phyloP scores from a whole-genome alignment of 2,888 invertebrate genomes.

The Hirtodrosophila trivittata region DNA sequence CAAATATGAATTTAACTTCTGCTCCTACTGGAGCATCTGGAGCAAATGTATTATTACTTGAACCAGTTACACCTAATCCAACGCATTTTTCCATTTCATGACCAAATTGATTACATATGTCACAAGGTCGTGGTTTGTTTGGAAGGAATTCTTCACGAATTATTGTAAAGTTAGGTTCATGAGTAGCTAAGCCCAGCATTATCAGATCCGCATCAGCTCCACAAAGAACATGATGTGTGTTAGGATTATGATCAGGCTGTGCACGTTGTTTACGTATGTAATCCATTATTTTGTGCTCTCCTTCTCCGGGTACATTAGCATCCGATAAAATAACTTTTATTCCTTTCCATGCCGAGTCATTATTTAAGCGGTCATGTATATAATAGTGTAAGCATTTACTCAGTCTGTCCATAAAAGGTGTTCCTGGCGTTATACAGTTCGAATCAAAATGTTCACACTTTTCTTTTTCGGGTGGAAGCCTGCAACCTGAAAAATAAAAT shows the following conservation, averaged over 20 bases:
- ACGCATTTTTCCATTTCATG: constrained; percentile 97
- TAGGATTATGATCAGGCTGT: constrained; percentile 97
- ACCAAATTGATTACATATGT: constrained; percentile 95
- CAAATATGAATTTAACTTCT: constrained; percentile 95
- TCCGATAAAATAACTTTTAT: constrained; percentile 98
- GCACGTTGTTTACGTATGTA: constrained; percentile 97
- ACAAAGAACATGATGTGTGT: constrained; percentile 98
- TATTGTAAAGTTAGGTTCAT: constrained; percentile 99
- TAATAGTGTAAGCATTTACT: constrained; percentile 89
- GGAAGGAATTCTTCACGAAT: constrained; percentile 99
- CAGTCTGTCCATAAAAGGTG: constrained; percentile 97
- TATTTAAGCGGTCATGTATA: constrained; percentile 87
- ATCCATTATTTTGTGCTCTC: constrained; percentile 99
- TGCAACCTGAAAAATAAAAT: constrained; percentile 84
- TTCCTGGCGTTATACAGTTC: constrained; percentile 99
- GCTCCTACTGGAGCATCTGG: constrained; percentile 87
- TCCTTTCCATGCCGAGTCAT: constrained; percentile 96
- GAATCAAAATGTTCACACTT: constrained; percentile 98
- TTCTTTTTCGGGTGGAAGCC: constrained; percentile 93
- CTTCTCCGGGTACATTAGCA: constrained; percentile 98
- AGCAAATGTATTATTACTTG: constrained; percentile 83
- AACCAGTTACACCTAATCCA: constrained; percentile 87
- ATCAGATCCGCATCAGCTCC: constrained; percentile 99
- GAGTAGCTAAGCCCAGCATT: constrained; percentile 99
- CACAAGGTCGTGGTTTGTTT: constrained; percentile 97